Evolutionary conservation across 2,888 invertebrate genomes (phyloP), one percentile per base, ranked within the genome.

Genomic region (Unio delphinus): DNA sequence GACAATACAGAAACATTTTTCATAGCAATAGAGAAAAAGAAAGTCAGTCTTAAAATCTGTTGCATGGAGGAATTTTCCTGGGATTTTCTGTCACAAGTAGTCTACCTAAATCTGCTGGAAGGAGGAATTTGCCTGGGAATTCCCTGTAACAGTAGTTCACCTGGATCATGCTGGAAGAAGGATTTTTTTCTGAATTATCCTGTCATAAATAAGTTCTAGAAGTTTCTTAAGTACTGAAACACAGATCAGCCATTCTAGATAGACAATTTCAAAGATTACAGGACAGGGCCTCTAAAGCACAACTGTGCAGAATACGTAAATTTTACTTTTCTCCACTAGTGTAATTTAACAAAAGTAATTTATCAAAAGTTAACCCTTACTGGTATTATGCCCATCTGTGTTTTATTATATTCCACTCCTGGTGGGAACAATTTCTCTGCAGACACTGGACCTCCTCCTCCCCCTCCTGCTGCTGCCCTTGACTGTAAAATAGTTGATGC

Each of bases 351-450:
- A 67, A 65, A 45, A 62, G 54, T 26, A 30, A 63, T 63, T 30
- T 54, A 20, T n/a, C 15, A 67, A 65, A 45, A 62, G 54, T 26
- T 30, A 18, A 26, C 34, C 72, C 83, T 78, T 79, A 89, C 89
- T 60, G 89, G 89, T 67, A 89, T 89, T 63, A 88, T 83, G 26
- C 88, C 89, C 88, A 89, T 86, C 34, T 81, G 71, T 11, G 77
- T 73, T 61, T 75, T 71, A 34, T 81, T 80, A 65, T 76, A 76
- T 56, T 81, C 79, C 8, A 79, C 72, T 8, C 80, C 80, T 7
- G 75, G 74, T 6, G 81, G 80, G 61, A 81, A 80, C 6, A 80
- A 80, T 58, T 76, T 69, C 28, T 82, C 84, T 17, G 80, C 79
- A 1, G 78, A 78, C 54, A 78, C 75, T 30, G 74, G 75, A 28